Percentiles rank a stretch among this genome's conserved stretches.
Evolutionary conservation across 2,113 vertebrate genomes (phyloP).

Genomic region (Tragelaphus imberbis): DNA sequence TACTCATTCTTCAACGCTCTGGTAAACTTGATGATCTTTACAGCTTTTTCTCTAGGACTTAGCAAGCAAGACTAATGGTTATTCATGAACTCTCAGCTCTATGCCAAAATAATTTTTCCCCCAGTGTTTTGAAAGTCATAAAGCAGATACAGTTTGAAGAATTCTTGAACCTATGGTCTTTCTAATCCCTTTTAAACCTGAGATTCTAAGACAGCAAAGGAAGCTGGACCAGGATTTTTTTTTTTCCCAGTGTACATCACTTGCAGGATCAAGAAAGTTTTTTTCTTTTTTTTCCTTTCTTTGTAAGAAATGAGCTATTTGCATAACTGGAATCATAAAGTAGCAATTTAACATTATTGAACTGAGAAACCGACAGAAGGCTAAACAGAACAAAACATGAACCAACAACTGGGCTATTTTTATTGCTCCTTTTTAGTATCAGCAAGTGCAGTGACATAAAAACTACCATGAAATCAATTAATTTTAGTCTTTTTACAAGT

Average conservation of each 20-base stretch:
- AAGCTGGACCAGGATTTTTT: not conserved
- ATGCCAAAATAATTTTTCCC: not conserved
- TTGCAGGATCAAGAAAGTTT: not conserved
- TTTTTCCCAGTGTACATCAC: not conserved
- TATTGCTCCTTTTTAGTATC: slow-evolving; percentile 6
- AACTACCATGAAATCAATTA: not conserved
- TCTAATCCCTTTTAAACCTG: not conserved
- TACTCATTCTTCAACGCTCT: not conserved
- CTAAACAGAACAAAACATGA: not conserved
- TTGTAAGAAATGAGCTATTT: not conserved
- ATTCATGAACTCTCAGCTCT: not conserved
- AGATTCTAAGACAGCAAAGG: not conserved
- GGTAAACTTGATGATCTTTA: not conserved
- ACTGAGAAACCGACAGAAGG: not conserved
- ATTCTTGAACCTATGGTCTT: not conserved
- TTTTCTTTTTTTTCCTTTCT: not conserved
- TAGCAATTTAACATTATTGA: slow-evolving; percentile 1
- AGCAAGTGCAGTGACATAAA: not conserved
- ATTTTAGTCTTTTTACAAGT: slow-evolving; percentile 56
- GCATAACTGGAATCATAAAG: not conserved
- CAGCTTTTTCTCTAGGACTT: not conserved
- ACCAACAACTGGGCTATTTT: not conserved
- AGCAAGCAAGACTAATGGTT: not conserved
- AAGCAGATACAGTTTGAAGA: not conserved
- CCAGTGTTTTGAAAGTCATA: not conserved